Conservation (phyloP, 2,113 vertebrate species). For the Apodemus speciosus region DNA sequence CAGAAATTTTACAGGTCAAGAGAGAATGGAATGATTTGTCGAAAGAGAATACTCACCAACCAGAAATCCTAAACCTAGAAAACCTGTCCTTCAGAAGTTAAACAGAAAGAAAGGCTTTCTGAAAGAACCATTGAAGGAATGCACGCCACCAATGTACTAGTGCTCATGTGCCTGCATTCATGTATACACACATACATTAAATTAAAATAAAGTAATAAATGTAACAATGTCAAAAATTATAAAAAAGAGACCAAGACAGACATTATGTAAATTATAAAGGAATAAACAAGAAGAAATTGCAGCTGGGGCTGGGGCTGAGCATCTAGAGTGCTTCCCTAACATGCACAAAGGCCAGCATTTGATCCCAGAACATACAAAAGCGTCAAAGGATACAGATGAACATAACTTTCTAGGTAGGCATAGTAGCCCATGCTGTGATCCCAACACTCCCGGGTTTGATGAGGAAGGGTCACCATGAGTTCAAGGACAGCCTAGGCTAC, state of each 20-base stretch:
- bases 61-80: not conserved
- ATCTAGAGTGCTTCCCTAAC: not conserved
- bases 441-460: not conserved
- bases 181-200: not conserved
- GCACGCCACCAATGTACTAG: not conserved
- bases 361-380: not conserved
- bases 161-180: not conserved
- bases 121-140: not conserved
- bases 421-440: not conserved
- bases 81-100: not conserved
- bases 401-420: not conserved
- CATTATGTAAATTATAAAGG: not conserved
- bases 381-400: not conserved
- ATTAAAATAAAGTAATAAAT: not conserved
- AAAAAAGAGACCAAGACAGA: not conserved
- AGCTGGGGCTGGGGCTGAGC: not conserved
- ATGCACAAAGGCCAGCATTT: too few relatives aligned
- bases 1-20: not conserved
- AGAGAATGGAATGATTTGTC: not conserved
- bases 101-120: not conserved
- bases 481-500: not conserved
- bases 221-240: not conserved
- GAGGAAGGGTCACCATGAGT: not conserved
- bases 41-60: not conserved
- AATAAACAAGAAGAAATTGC: not conserved